Conservation (phyloP, 2,888 invertebrate genomes). For the Mechanitis messenoides region DNA sequence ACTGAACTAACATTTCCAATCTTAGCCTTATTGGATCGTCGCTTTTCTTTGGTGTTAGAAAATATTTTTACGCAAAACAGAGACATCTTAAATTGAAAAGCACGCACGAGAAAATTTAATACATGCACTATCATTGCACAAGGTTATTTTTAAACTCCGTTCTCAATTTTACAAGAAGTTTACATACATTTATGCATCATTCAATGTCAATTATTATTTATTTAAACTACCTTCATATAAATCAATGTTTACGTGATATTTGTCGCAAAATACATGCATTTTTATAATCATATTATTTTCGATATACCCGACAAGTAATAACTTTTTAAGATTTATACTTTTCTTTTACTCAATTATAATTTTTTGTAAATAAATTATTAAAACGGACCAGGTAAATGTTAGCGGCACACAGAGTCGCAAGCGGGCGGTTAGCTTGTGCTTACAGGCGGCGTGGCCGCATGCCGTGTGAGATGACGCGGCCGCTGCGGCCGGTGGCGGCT, state of each 20-base stretch:
- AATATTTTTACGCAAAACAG: constrained; percentile 56
- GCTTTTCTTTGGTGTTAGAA: constrained; percentile 45
- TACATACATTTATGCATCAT: constrained; percentile 8
- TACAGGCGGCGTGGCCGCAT: constrained; percentile 76
- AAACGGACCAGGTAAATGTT: constrained; percentile 69
- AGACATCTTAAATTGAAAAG: constrained; percentile 55
- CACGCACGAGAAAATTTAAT: constrained; percentile 51
- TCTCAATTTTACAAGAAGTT: constrained; percentile 12
- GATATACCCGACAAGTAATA: neutral
- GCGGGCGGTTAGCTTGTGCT: constrained; percentile 69
- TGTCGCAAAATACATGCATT: constrained; percentile 29
- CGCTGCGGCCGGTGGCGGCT: constrained; percentile 60
- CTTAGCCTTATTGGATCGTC: constrained; percentile 36
- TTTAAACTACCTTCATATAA: constrained; percentile 16
- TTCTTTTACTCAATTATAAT: constrained; percentile 24
- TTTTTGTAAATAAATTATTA: constrained; percentile 34
- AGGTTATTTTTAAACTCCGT: constrained; percentile 8
- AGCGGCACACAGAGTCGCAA: constrained; percentile 66
- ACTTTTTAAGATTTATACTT: neutral
- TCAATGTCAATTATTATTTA: constrained; percentile 15
- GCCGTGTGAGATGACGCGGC: constrained; percentile 71
- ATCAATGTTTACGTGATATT: constrained; percentile 2
- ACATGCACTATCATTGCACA: constrained; percentile 63
- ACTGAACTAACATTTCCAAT: constrained; percentile 48
- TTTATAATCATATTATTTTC: constrained; percentile 2